These are phyloP conservation scores for Callyntrura sp. DNA, from an alignment of 2,888 invertebrate genomes.

Conservation along the genomic window DNA sequence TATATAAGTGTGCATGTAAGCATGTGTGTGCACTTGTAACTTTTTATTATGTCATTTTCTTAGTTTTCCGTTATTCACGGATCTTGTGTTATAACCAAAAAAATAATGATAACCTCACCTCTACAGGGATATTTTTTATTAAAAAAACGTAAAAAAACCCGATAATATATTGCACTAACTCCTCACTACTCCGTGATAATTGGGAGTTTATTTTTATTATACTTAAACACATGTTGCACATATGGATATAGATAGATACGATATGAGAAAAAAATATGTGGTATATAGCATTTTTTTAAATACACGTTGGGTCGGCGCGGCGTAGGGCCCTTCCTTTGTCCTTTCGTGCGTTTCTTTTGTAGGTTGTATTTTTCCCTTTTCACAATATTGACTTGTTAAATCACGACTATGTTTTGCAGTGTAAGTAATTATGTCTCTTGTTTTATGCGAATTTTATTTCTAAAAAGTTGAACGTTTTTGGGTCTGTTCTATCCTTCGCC, in stretches of 20 bases:
- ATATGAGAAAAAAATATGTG: no score
- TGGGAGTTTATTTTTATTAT: neutral
- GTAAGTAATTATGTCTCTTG: neutral
- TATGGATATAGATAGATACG: neutral
- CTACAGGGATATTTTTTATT: slow-evolving; percentile 15
- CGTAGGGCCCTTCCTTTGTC: neutral
- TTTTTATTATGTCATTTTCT: slow-evolving; percentile 66
- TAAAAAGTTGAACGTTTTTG: slow-evolving; percentile 18
- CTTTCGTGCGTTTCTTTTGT: neutral
- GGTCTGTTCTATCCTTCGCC: neutral
- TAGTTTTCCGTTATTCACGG: slow-evolving; percentile 69
- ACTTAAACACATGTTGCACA: neutral
- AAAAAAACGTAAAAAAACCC: slow-evolving; percentile 31
- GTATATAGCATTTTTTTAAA: no score
- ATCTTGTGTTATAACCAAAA: slow-evolving; percentile 49
- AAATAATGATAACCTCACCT: slow-evolving; percentile 27
- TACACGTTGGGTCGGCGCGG: no score
- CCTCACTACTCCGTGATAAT: neutral
- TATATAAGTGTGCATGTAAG: neutral
- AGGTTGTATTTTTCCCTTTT: neutral
- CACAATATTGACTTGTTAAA: slow-evolving; percentile 19
- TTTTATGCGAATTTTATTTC: slow-evolving; percentile 28
- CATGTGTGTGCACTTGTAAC: neutral
- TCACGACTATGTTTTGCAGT: slow-evolving; percentile 8
- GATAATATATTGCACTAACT: neutral